Evolutionary conservation across 2,888 invertebrate species (phyloP).

Genomic region (Hanleya hanleyi): DNA sequence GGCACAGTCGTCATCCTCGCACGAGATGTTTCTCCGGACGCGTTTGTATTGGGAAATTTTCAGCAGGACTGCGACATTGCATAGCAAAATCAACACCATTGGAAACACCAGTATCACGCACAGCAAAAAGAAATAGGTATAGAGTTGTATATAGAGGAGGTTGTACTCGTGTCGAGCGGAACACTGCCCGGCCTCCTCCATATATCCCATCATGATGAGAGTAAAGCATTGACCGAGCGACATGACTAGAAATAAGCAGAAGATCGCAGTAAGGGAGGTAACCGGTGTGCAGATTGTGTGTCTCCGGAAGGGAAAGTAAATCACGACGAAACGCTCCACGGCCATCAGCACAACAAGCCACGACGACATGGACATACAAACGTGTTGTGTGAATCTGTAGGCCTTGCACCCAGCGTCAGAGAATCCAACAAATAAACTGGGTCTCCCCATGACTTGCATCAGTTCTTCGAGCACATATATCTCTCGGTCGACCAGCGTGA

Average conservation of each 20-base stretch:
- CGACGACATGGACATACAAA: constrained; percentile 1
- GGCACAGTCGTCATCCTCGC: not conserved
- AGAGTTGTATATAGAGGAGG: not conserved
- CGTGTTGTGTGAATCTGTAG: not conserved
- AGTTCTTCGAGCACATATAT: not conserved
- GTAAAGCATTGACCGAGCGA: not conserved
- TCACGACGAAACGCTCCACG: not conserved
- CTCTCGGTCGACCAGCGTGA: not conserved
- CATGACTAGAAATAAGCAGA: not conserved
- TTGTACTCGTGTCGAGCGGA: not conserved
- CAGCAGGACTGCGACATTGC: not conserved
- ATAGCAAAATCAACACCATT: not conserved
- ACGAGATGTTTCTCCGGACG: not conserved
- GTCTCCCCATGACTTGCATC: not conserved
- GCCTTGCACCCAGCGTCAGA: not conserved
- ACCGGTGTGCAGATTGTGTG: not conserved
- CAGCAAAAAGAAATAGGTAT: not conserved
- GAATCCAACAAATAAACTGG: not conserved
- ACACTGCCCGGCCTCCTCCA: not conserved
- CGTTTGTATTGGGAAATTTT: not conserved
- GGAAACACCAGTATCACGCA: not conserved
- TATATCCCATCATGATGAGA: not conserved
- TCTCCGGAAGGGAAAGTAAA: not conserved
- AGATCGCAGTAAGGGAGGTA: not conserved
- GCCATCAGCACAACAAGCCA: constrained; percentile 6